phyloP scores from a whole-genome alignment of 2,113 vertebrate species.

The Narcine bancroftii region DNA sequence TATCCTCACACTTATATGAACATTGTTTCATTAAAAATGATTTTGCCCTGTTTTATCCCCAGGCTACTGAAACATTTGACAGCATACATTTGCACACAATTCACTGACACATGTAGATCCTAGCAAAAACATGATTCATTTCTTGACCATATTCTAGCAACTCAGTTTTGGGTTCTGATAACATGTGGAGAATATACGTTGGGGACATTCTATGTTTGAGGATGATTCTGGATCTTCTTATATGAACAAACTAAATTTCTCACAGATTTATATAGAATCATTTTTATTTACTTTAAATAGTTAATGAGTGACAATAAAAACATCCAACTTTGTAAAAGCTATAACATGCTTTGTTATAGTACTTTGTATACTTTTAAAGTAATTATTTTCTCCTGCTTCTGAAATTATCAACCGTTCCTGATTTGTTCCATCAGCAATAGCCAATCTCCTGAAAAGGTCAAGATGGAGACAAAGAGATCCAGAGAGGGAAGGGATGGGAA shows the following conservation, averaged over 20 bases:
- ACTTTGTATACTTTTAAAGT: background rate
- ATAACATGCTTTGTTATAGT: background rate
- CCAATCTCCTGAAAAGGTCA: background rate
- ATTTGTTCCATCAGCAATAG: background rate
- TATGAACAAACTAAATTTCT: slow-evolving; percentile 20
- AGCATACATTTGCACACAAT: slow-evolving; percentile 30
- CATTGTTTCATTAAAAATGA: slow-evolving; percentile 32
- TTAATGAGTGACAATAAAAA: background rate
- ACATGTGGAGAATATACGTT: background rate
- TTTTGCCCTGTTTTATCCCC: slow-evolving; percentile 19
- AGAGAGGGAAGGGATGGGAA: too few species aligned
- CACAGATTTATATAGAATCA: background rate
- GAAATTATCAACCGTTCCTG: background rate
- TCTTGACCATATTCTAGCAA: background rate
- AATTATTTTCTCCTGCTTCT: background rate
- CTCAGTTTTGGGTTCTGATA: background rate
- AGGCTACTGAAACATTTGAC: background rate
- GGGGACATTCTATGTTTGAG: background rate
- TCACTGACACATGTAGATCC: slow-evolving; percentile 14
- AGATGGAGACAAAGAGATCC: too few species aligned
- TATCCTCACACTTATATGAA: slow-evolving; percentile 22
- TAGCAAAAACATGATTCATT: background rate
- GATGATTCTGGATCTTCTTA: background rate
- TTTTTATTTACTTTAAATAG: slow-evolving; percentile 18
- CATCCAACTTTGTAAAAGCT: background rate